A percentile compares a stretch with the other conserved stretches of the same genome.
phyloP scores from a whole-genome alignment of 23 tunicate genomes.

The Phallusia fumigata region DNA sequence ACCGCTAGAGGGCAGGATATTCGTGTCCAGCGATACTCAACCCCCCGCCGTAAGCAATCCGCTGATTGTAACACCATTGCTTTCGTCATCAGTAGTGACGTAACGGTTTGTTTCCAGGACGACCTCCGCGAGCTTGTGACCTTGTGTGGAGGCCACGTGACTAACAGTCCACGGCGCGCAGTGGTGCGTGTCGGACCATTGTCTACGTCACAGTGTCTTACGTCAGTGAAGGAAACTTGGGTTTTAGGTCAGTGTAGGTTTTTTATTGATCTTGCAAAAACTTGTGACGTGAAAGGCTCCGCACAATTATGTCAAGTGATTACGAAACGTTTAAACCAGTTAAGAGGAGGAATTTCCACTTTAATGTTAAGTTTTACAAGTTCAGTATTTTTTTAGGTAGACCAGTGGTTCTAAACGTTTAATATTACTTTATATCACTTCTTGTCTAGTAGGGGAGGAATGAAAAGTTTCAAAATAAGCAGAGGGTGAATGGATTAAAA shows the following conservation, averaged over 20 bases:
- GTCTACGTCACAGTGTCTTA: constrained; percentile 18
- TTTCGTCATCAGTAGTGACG: not conserved
- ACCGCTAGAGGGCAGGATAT: constrained; percentile 49
- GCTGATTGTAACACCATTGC: not conserved
- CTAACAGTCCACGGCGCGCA: constrained; percentile 60
- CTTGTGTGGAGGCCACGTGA: constrained; percentile 65
- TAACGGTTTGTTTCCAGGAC: constrained; percentile 27
- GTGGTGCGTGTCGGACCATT: constrained; percentile 54
- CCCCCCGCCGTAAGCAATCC: constrained; percentile 46
- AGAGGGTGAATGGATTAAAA: no score
- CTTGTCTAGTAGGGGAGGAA: no score
- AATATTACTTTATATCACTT: no score
- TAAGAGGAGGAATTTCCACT: no score
- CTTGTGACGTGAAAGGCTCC: no score
- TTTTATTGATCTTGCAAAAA: no score
- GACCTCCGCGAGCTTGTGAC: constrained; percentile 51
- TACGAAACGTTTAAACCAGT: no score
- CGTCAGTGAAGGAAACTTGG: constrained; percentile 75
- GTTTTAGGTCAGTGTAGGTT: constrained; percentile 62
- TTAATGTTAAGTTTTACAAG: no score
- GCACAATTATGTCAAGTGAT: no score
- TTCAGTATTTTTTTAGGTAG: no score
- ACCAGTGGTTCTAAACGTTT: no score
- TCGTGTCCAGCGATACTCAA: constrained; percentile 43
- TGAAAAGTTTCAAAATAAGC: no score